Percentiles rank a stretch among this genome's conserved stretches.
phyloP scores from a whole-genome alignment of 2,888 invertebrate species.

The Matsumyia berberina region DNA sequence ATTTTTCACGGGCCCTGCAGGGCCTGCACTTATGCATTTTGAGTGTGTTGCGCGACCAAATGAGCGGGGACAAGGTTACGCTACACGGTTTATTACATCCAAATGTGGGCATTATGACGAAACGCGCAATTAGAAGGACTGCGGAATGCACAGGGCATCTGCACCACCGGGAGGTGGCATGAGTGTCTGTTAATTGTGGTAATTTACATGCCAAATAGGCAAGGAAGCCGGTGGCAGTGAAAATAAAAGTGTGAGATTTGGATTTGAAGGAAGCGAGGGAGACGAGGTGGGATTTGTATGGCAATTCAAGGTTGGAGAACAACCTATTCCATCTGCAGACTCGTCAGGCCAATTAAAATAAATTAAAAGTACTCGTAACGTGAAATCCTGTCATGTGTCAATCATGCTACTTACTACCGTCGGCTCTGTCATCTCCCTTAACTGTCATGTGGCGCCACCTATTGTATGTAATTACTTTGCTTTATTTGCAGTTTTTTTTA shows the following conservation, averaged over 20 bases:
- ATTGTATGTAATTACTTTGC: no score
- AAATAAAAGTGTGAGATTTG: constrained; percentile 44
- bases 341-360: no score
- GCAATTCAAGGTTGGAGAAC: no score
- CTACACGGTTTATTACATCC: constrained; percentile 61
- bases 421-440: no score
- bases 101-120: constrained; percentile 75
- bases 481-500: no score
- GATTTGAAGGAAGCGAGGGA: neutral
- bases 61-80: constrained; percentile 66
- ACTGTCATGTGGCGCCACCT: no score
- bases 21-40: constrained; percentile 60
- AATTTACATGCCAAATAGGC: constrained; percentile 53
- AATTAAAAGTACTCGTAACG: no score
- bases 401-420: no score
- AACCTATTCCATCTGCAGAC: no score
- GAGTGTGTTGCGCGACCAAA: constrained; percentile 16
- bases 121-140: constrained; percentile 67
- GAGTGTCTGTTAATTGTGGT: constrained; percentile 39
- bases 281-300: no score
- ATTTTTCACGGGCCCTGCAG: constrained; percentile 23
- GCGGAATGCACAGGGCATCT: constrained; percentile 10
- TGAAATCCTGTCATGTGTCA: no score
- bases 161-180: constrained; percentile 9
- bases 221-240: constrained; percentile 34